A percentile compares a stretch with the other conserved stretches of the same genome.
Evolutionary conservation across 2,888 invertebrate species (phyloP).

Genomic region (Congeria kusceri): DNA sequence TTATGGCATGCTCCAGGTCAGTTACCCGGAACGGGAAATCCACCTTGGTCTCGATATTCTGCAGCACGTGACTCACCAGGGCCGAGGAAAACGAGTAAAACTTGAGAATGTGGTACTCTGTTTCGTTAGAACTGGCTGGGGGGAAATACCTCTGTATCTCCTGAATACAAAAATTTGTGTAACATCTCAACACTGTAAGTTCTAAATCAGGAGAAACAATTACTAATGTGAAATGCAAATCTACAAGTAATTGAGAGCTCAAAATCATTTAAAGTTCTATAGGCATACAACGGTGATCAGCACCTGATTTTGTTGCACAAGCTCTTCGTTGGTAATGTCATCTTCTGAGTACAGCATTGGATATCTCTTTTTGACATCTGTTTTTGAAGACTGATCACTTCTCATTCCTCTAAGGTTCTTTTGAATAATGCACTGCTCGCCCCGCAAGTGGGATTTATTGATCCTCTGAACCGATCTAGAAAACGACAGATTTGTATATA

Average conservation of each 20-base stretch:
- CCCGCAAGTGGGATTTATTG: slow-evolving; percentile 63
- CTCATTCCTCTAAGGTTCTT: slow-evolving; percentile 54
- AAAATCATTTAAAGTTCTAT: not conserved
- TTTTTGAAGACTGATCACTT: slow-evolving; percentile 9
- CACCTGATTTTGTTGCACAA: slow-evolving; percentile 4
- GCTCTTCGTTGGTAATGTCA: slow-evolving; percentile 44
- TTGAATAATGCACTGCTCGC: slow-evolving; percentile 58
- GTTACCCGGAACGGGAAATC: slow-evolving; percentile 80
- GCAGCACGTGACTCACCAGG: slow-evolving; percentile 70
- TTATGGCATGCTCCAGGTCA: slow-evolving; percentile 75
- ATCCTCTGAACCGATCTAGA: slow-evolving; percentile 38
- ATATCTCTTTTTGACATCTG: slow-evolving; percentile 33
- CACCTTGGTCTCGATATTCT: slow-evolving; percentile 66
- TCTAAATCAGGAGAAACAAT: not conserved
- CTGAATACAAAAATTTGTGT: slow-evolving; percentile 3
- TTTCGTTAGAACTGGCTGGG: slow-evolving; percentile 72
- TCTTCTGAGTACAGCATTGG: slow-evolving; percentile 69
- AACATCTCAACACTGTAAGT: not conserved
- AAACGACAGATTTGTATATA: too few relatives aligned
- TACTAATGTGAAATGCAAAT: not conserved
- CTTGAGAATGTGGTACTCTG: slow-evolving; percentile 78
- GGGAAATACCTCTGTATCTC: slow-evolving; percentile 60
- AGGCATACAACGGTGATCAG: too few relatives aligned
- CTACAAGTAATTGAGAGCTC: not conserved
- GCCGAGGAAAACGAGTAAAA: slow-evolving; percentile 77